These are phyloP conservation scores for Diaperis boleti DNA, from an alignment of 2,888 invertebrate genomes.

Conservation along the genomic window DNA sequence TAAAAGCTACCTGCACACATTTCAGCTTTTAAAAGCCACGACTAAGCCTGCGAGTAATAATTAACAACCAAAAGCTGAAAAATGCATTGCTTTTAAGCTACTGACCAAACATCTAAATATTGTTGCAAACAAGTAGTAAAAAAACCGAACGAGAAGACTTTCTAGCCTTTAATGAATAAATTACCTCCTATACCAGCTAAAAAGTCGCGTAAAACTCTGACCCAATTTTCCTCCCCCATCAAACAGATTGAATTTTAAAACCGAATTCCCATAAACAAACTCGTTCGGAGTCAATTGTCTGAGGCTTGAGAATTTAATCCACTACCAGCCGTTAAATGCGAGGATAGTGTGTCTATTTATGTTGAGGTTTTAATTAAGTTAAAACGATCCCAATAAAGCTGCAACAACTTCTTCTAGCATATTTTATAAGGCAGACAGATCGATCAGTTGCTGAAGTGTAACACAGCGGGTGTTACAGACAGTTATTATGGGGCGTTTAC, in stretches of 20 bases:
- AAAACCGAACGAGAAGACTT: background rate
- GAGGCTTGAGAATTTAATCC: slow-evolving; percentile 32
- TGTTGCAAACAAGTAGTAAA: background rate
- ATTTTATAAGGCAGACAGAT: slow-evolving; percentile 1
- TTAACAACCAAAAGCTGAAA: background rate
- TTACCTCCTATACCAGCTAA: background rate
- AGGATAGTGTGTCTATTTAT: slow-evolving; percentile 35
- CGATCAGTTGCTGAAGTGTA: background rate
- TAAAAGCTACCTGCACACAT: slow-evolving; percentile 29
- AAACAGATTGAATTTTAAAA: slow-evolving; percentile 14
- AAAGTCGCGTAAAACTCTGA: background rate
- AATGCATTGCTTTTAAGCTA: background rate
- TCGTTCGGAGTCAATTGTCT: slow-evolving; percentile 21
- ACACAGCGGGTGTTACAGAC: background rate
- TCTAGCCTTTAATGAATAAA: background rate
- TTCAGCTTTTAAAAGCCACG: slow-evolving; percentile 26
- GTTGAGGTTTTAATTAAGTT: slow-evolving; percentile 37
- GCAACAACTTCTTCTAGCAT: slow-evolving; percentile 2
- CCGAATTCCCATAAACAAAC: slow-evolving; percentile 23
- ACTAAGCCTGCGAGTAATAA: slow-evolving; percentile 25
- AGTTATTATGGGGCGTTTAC: background rate
- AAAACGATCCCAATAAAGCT: slow-evolving; percentile 16
- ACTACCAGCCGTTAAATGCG: slow-evolving; percentile 31
- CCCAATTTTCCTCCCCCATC: background rate
- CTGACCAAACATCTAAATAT: background rate